A percentile compares a stretch with the other conserved stretches of the same genome.
Conservation (phyloP, 2,888 invertebrate genomes). For the Cryptocephalus moraei region DNA sequence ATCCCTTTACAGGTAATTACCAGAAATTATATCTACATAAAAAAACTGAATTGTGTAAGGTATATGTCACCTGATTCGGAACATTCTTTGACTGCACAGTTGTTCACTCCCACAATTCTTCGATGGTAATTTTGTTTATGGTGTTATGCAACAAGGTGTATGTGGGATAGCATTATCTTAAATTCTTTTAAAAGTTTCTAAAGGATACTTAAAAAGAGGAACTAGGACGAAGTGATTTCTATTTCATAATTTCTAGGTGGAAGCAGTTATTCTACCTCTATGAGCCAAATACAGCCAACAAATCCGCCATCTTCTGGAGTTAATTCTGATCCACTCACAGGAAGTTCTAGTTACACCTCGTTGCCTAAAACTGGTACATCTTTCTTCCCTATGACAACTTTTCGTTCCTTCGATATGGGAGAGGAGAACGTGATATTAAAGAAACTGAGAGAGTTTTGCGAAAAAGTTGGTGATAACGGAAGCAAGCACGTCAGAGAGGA, state of each 20-base stretch:
- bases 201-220: no score
- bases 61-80: no score
- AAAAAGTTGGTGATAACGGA: slow-evolving; percentile 37
- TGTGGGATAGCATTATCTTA: no score
- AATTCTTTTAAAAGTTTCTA: no score
- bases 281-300: slow-evolving; percentile 8
- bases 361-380: slow-evolving; percentile 27
- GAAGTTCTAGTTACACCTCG: slow-evolving; percentile 30
- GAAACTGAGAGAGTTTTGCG: slow-evolving; percentile 65
- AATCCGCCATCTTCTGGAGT: slow-evolving; percentile 26
- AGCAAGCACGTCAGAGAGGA: slow-evolving; percentile 42
- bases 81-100: no score
- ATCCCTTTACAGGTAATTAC: slow-evolving; percentile 49
- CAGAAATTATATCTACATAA: no score
- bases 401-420: slow-evolving; percentile 67
- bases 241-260: slow-evolving; percentile 21
- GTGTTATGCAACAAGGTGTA: no score
- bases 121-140: no score
- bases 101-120: no score
- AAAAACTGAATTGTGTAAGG: no score
- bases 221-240: neutral
- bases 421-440: slow-evolving; percentile 64
- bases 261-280: slow-evolving; percentile 32
- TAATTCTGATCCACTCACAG: slow-evolving; percentile 55
- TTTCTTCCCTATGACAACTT: slow-evolving; percentile 37